Conservation (phyloP, 2,797 vertebrate species). For the Gadopsis marmoratus region DNA sequence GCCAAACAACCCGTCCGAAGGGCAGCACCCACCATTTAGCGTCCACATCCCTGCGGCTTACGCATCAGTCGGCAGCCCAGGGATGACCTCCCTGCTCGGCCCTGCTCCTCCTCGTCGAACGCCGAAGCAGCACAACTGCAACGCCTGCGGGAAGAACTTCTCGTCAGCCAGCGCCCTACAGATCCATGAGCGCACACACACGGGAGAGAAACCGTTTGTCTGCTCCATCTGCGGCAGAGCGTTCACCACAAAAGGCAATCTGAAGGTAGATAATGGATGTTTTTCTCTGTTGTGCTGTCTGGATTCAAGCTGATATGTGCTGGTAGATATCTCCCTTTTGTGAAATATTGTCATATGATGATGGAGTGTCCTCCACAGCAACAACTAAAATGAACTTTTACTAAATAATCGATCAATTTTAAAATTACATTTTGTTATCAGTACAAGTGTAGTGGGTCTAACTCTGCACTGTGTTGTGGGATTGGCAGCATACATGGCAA, state of each 20-base stretch:
- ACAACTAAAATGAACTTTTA: neutral
- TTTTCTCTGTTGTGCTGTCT: neutral
- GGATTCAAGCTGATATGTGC: neutral
- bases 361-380: neutral
- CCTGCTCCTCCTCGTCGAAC: slow-evolving; percentile 90
- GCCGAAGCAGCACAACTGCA: slow-evolving; percentile 98
- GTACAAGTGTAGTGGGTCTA: neutral
- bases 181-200: slow-evolving; percentile 99
- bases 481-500: neutral
- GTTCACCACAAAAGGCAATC: slow-evolving; percentile 99
- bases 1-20: slow-evolving; percentile 85
- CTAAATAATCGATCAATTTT: neutral
- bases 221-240: slow-evolving; percentile 97
- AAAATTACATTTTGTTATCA: neutral
- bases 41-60: slow-evolving; percentile 88
- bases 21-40: slow-evolving; percentile 86
- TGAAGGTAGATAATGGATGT: slow-evolving; percentile 88
- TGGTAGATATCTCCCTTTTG: neutral
- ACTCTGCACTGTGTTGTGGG: neutral
- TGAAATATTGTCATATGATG: neutral
- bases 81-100: slow-evolving; percentile 90
- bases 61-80: slow-evolving; percentile 87
- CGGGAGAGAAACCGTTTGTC: slow-evolving; percentile 97
- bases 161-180: slow-evolving; percentile 98
- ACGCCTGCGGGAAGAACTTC: slow-evolving; percentile 97